Evolutionary conservation across 2,888 invertebrate species (phyloP).

Genomic region (Phragmatobia fuliginosa): DNA sequence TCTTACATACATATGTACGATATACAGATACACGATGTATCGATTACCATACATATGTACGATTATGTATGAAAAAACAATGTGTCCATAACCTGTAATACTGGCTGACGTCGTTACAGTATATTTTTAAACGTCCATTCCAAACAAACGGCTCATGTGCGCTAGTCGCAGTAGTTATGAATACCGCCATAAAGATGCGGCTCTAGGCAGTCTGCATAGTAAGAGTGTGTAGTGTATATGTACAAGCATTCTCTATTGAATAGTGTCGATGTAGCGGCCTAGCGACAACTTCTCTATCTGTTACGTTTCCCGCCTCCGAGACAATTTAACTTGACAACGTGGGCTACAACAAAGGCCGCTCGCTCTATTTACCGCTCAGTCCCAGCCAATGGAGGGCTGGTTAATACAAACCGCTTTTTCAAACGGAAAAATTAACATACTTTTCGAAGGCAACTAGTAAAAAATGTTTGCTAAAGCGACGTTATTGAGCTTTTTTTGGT

Average conservation of each 20-base stretch:
- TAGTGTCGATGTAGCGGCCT: constrained; percentile 77
- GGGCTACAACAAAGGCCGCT: constrained; percentile 77
- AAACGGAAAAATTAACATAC: constrained; percentile 35
- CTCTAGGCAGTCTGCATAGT: constrained; percentile 28
- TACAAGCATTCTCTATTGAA: constrained; percentile 65
- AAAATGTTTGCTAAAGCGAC: constrained; percentile 3
- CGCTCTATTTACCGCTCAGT: constrained; percentile 78
- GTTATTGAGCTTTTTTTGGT: constrained; percentile 3
- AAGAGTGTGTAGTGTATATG: constrained; percentile 31
- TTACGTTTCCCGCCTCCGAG: constrained; percentile 82
- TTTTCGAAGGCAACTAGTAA: constrained; percentile 11
- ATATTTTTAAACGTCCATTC: constrained; percentile 5
- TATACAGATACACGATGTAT: not conserved
- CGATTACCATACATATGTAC: too few species aligned
- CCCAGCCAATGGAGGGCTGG: constrained; percentile 63
- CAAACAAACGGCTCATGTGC: constrained; percentile 10
- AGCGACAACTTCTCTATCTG: constrained; percentile 82
- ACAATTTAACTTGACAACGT: constrained; percentile 85
- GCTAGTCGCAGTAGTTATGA: constrained; percentile 33
- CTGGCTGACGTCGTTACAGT: not conserved
- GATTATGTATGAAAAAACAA: not conserved
- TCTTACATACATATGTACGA: not conserved
- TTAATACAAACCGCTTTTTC: constrained; percentile 62
- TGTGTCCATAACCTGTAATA: constrained; percentile 2
- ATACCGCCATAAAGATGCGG: constrained; percentile 38